Evolutionary conservation across 2,888 invertebrate species (phyloP), one percentile per base, ranked within the genome.

Genomic region (Tipula helvola): DNA sequence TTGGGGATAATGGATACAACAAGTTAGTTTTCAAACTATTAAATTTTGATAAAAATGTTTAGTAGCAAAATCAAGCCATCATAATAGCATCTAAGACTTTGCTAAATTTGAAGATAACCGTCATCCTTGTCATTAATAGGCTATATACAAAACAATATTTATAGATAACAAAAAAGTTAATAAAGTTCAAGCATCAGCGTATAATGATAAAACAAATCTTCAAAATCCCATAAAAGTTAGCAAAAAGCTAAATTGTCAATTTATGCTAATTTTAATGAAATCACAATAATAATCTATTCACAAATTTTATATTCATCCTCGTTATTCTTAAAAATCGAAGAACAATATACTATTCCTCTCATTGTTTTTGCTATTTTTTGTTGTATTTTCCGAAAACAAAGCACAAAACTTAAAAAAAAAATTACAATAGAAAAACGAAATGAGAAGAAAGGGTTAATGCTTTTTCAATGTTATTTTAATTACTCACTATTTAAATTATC

Each of bases 401-500:
- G 71, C 71, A 71, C 28, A 28, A 71, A 71, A 28, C 71, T 71
- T 28, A 57, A 57, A 57, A 16, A 52, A n/a, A 13, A 7, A 44
- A 10, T 10, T 4, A 10, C 10, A 28, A 57, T 71, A 71, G 8
- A 71, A 8, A 28, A 28, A 52, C n/a, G n/a, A 52, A 71, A 71
- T 28, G 71, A 18, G 71, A 10, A 28, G 71, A 71, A 71, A 71
- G 71, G 71, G 71, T 71, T 71, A 71, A 71, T 71, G 71, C 71
- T 71, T 71, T 71, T 71, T 28, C 71, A 28, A 71, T 71, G 71
- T 71, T 71, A 71, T 71, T 71, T 71, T 71, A 71, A 71, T 71
- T 71, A 71, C 71, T 71, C 71, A 71, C 71, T 71, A 71, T 71
- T 71, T 71, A 71, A 71, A 71, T 71, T 71, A 71, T 71, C 71